These are phyloP conservation scores for Pteruthius melanotis DNA, from an alignment of 2,113 vertebrate species.

Conservation along the genomic window DNA sequence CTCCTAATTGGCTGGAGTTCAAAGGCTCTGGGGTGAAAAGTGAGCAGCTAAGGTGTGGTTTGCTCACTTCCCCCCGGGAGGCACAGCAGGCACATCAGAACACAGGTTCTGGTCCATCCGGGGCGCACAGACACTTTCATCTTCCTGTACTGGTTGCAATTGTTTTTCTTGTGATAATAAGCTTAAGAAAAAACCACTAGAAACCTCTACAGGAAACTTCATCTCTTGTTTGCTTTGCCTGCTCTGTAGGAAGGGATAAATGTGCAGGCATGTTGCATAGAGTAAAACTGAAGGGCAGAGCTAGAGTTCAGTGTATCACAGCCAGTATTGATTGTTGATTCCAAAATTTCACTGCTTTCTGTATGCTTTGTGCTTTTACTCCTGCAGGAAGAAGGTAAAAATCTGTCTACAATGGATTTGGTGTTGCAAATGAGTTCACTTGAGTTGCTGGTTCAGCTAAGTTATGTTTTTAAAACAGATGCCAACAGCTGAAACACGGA, in stretches of 20 bases:
- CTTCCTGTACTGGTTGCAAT: background rate
- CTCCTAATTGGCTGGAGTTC: background rate
- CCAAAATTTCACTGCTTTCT: background rate
- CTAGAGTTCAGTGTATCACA: background rate
- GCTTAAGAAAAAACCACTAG: background rate
- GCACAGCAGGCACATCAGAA: fast-evolving
- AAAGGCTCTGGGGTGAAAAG: background rate
- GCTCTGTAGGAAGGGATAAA: background rate
- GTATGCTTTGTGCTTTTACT: background rate
- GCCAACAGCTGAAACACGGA: background rate
- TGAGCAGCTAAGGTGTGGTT: background rate
- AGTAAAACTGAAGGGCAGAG: background rate
- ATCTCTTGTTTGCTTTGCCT: background rate
- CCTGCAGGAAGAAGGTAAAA: background rate
- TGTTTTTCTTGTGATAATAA: background rate
- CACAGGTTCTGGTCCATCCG: background rate
- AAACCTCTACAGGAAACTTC: background rate
- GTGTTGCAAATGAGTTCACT: background rate
- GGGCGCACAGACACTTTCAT: background rate
- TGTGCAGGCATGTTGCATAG: background rate
- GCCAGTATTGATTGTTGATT: background rate
- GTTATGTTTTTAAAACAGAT: background rate
- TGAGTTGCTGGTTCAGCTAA: background rate
- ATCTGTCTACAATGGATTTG: background rate
- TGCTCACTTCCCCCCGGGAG: background rate